These are phyloP conservation scores for Todus mexicanus DNA, from an alignment of 2,797 vertebrate species.

Conservation along the genomic window DNA sequence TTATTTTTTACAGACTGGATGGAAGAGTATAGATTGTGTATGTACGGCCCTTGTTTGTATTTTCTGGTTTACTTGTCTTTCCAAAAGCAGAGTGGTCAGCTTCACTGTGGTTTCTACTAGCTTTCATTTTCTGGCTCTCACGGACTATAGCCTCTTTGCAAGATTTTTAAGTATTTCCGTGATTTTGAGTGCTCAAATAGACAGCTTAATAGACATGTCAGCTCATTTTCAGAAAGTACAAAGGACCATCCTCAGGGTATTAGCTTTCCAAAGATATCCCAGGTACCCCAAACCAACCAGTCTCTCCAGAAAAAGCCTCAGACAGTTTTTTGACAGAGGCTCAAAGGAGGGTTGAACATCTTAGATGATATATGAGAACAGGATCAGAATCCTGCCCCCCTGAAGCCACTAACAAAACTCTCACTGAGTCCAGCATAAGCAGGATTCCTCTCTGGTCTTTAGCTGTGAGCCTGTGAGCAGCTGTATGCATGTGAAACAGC, in stretches of 20 bases:
- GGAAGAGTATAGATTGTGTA: background rate
- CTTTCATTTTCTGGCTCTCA: background rate
- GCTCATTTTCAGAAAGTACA: background rate
- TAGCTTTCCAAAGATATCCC: background rate
- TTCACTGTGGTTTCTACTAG: background rate
- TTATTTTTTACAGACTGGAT: background rate
- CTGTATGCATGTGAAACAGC: background rate
- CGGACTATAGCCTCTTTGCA: background rate
- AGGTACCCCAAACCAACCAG: background rate
- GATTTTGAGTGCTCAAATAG: background rate
- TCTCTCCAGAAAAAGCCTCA: background rate
- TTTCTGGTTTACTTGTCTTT: background rate
- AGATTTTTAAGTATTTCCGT: background rate
- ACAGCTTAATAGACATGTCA: background rate
- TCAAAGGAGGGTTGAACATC: background rate
- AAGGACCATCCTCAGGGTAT: background rate
- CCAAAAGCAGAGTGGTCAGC: background rate
- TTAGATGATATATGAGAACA: background rate
- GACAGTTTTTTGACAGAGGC: background rate
- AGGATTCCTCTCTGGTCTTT: background rate
- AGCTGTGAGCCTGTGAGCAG: background rate
- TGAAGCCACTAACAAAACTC: background rate
- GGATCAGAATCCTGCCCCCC: background rate
- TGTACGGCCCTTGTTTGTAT: background rate
- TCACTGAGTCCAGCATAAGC: background rate